Evolutionary conservation across 1,140 invertebrate species (phyloP).

Genomic region (Scaptomyza graminum): DNA sequence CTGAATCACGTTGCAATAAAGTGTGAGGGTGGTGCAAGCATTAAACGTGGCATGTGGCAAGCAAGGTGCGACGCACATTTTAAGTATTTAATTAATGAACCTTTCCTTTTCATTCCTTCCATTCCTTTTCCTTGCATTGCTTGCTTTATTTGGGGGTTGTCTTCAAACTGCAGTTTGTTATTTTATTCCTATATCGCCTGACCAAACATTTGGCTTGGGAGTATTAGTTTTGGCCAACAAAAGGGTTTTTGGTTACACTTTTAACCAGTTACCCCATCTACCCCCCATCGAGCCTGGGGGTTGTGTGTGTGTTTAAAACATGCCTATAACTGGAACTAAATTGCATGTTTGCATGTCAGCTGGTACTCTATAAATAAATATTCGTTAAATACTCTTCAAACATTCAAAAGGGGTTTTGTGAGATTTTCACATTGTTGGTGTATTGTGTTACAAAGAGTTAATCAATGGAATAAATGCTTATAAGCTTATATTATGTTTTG

Average conservation of each 20-base stretch:
- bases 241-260: conserved; percentile 62
- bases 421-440: conserved; percentile 19
- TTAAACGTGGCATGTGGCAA: conserved; percentile 19
- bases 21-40: conserved; percentile 16
- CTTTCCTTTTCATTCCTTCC: conserved; percentile 27
- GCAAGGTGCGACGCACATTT: conserved; percentile 56
- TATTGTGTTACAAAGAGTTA: neutral
- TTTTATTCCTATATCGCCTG: conserved; percentile 42
- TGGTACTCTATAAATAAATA: conserved; percentile 36
- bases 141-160: conserved; percentile 11
- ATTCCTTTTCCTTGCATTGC: conserved; percentile 21
- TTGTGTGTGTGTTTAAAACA: conserved; percentile 14
- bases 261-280: conserved; percentile 30
- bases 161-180: conserved; percentile 44
- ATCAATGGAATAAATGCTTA: neutral
- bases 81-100: conserved; percentile 72
- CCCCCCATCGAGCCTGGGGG: conserved; percentile 16
- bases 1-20: conserved; percentile 67
- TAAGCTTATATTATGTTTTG: too few relatives aligned
- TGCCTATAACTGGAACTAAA: conserved; percentile 47
- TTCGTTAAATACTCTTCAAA: conserved; percentile 34
- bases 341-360: conserved; percentile 68
- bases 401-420: conserved; percentile 15
- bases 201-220: conserved; percentile 35
- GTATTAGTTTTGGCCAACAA: conserved; percentile 56